These are phyloP conservation scores for Idaea dimidiata DNA, from an alignment of 2,888 invertebrate species.

Conservation along the genomic window DNA sequence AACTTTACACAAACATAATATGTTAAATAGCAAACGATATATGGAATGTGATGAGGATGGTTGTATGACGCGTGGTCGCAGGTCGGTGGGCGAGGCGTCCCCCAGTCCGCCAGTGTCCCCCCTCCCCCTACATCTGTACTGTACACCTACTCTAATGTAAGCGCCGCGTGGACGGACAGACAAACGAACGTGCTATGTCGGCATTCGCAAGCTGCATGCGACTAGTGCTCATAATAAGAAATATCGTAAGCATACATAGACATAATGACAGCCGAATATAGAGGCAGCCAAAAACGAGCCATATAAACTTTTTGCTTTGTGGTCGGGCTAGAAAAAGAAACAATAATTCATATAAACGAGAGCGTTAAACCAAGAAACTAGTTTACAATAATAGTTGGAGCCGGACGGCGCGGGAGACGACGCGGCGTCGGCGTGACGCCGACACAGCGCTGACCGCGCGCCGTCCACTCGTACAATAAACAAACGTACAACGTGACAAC, in stretches of 20 bases:
- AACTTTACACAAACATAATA: slow-evolving; percentile 26
- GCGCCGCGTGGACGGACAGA: slow-evolving; percentile 37
- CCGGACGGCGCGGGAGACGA: neutral
- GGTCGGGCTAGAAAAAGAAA: slow-evolving; percentile 77
- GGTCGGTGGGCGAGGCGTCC: neutral
- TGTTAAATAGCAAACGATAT: slow-evolving; percentile 39
- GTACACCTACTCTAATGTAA: neutral
- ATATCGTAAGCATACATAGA: slow-evolving; percentile 79
- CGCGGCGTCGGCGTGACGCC: no score
- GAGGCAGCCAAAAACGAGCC: slow-evolving; percentile 80
- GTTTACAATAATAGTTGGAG: slow-evolving; percentile 21
- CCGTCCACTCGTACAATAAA: slow-evolving; percentile 50
- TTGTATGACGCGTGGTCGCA: slow-evolving; percentile 30
- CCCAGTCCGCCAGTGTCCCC: no score
- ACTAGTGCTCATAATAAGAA: slow-evolving; percentile 64
- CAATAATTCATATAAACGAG: slow-evolving; percentile 67
- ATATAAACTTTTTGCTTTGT: slow-evolving; percentile 78
- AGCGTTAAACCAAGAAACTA: slow-evolving; percentile 43
- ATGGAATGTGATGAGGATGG: slow-evolving; percentile 40
- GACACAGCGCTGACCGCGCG: slow-evolving; percentile 16
- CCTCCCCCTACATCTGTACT: no score
- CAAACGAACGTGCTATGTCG: slow-evolving; percentile 59
- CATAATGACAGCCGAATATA: slow-evolving; percentile 78
- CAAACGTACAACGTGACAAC: slow-evolving; percentile 60
- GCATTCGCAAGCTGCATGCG: slow-evolving; percentile 55